These are phyloP conservation scores for Hirtodrosophila confusa DNA, from an alignment of 2,888 invertebrate species.

Conservation along the genomic window DNA sequence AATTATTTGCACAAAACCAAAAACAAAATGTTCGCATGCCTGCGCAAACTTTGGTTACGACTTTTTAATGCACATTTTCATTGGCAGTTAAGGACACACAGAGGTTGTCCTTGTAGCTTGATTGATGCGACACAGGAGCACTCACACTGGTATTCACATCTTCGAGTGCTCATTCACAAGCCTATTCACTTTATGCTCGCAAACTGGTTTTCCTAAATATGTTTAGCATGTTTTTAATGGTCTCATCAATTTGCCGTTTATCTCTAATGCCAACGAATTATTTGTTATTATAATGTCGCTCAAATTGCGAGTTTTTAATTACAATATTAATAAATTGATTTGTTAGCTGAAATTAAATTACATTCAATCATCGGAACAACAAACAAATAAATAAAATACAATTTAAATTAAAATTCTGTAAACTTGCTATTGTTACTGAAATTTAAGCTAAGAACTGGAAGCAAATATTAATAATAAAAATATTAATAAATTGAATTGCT, in stretches of 20 bases:
- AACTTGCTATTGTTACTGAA: background rate
- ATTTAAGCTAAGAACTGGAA: too few relatives aligned
- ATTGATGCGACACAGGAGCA: conserved; percentile 15
- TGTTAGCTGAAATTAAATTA: too few relatives aligned
- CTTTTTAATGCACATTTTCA: conserved; percentile 29
- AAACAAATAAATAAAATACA: background rate
- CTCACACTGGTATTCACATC: background rate
- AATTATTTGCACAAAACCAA: conserved; percentile 49
- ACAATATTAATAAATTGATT: too few relatives aligned
- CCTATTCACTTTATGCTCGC: background rate
- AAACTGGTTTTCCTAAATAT: background rate
- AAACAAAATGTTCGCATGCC: conserved; percentile 25
- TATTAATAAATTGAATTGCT: too few relatives aligned
- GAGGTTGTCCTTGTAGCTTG: conserved; percentile 8
- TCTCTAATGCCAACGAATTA: too few relatives aligned
- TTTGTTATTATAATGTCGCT: too few relatives aligned
- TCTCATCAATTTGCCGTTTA: background rate
- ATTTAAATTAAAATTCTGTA: background rate
- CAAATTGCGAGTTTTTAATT: too few relatives aligned
- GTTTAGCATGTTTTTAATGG: conserved; percentile 15
- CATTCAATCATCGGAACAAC: background rate
- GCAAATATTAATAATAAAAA: too few relatives aligned
- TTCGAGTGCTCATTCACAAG: background rate
- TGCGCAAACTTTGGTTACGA: conserved; percentile 18
- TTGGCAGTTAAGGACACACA: conserved; percentile 17